Percentiles rank a stretch among this genome's conserved stretches.
Evolutionary conservation across 2,888 invertebrate species (phyloP).

Genomic region (Hyppa rectilinea): DNA sequence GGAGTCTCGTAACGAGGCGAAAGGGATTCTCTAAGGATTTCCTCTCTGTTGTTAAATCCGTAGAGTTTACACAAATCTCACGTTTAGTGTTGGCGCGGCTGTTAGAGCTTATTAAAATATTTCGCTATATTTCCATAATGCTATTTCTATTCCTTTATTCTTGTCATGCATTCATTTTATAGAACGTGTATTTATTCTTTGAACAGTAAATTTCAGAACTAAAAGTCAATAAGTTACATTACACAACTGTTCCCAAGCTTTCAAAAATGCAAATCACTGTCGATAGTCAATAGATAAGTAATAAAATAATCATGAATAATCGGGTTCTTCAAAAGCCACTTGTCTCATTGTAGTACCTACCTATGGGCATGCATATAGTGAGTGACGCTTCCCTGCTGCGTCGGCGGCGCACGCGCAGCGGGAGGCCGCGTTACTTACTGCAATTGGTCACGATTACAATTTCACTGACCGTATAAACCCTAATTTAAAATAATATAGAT

Average conservation of each 20-base stretch:
- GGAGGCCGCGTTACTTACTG: constrained; percentile 80
- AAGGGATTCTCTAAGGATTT: constrained; percentile 75
- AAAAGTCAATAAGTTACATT: constrained; percentile 39
- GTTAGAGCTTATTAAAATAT: constrained; percentile 64
- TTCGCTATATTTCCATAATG: constrained; percentile 58
- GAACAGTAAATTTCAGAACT: constrained; percentile 47
- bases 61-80: constrained; percentile 76
- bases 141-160: constrained; percentile 54
- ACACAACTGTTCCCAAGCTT: constrained; percentile 56
- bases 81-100: constrained; percentile 67
- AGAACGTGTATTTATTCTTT: constrained; percentile 43
- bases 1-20: constrained; percentile 70
- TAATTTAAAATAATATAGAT: constrained; percentile 74
- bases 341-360: constrained; percentile 68
- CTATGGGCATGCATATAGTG: constrained; percentile 67
- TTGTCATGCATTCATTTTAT: constrained; percentile 40
- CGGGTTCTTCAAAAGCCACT: constrained; percentile 74
- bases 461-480: constrained; percentile 81
- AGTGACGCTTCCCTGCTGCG: constrained; percentile 81
- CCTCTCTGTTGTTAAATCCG: constrained; percentile 71
- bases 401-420: constrained; percentile 77
- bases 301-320: constrained; percentile 78
- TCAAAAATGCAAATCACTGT: constrained; percentile 67
- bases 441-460: constrained; percentile 86
- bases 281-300: constrained; percentile 69